Conservation (phyloP, 1,140 invertebrate species). For the Microplitis mediator region DNA sequence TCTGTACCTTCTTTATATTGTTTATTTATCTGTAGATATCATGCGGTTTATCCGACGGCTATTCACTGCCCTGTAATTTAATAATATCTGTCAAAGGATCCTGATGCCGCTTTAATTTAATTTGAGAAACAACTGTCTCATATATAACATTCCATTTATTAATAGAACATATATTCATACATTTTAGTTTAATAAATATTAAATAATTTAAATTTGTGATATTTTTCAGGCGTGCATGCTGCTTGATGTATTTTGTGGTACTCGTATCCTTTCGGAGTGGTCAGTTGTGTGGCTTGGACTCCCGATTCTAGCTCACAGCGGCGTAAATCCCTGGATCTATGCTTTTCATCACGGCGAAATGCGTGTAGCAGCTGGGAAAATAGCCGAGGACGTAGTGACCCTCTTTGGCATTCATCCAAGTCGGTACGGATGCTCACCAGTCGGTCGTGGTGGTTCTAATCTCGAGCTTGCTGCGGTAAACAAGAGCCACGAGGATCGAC, state of each 20-base stretch:
- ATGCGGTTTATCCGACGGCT: no score
- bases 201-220: neutral
- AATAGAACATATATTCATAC: no score
- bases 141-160: no score
- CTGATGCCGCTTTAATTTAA: no score
- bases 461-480: conserved; percentile 52
- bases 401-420: conserved; percentile 58
- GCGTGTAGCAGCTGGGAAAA: conserved; percentile 65
- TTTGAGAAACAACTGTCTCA: no score
- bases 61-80: neutral
- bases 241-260: conserved; percentile 63
- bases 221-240: conserved; percentile 66
- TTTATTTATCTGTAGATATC: neutral
- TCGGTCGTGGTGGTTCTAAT: conserved; percentile 44
- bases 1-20: neutral
- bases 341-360: conserved; percentile 72
- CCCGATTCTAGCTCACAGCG: conserved; percentile 67
- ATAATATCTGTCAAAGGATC: neutral
- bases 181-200: no score
- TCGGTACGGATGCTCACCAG: conserved; percentile 52
- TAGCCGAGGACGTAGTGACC: conserved; percentile 62
- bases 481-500: conserved; percentile 43
- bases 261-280: conserved; percentile 63
- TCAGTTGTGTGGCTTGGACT: conserved; percentile 65
- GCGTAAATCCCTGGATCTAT: conserved; percentile 73